Conservation (phyloP, 2,888 invertebrate species). For the Drosophila differens region DNA sequence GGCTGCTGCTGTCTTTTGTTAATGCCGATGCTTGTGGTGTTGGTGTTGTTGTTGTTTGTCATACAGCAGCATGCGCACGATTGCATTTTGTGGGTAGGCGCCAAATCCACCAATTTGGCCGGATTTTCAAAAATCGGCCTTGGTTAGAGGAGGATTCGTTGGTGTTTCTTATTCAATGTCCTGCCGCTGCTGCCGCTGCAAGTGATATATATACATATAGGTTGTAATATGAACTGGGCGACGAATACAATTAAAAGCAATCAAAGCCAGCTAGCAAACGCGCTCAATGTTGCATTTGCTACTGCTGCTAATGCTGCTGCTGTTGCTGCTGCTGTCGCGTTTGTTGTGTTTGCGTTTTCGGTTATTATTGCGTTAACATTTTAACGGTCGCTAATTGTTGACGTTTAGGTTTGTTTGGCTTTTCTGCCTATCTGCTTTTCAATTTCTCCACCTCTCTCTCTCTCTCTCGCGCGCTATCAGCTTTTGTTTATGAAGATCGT, state of each 20-base stretch:
- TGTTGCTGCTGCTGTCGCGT: conserved; percentile 5
- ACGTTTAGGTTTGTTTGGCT: conserved; percentile 9
- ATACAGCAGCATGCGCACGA: conserved; percentile 75
- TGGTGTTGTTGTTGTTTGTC: conserved; percentile 59
- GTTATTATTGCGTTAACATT: conserved; percentile 32
- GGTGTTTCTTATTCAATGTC: conserved; percentile 10
- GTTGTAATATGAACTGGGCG: conserved; percentile 29
- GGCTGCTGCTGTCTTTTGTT: conserved; percentile 27
- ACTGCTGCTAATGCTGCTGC: conserved; percentile 18
- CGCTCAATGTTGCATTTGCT: conserved; percentile 41
- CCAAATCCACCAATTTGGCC: conserved; percentile 67
- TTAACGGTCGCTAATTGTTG: conserved; percentile 13
- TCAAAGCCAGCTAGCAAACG: conserved; percentile 38
- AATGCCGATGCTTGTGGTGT: conserved; percentile 25
- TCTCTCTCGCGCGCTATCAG: background rate
- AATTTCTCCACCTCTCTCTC: conserved; percentile 2
- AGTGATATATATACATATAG: conserved; percentile 12
- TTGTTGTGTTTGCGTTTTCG: conserved; percentile 2
- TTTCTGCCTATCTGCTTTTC: conserved; percentile 14
- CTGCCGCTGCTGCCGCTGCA: conserved; percentile 22
- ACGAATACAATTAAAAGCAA: conserved; percentile 28
- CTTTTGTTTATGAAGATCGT: conserved; percentile 22
- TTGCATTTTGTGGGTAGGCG: conserved; percentile 81
- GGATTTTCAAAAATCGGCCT: conserved; percentile 58
- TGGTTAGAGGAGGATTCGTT: conserved; percentile 46